Percentiles rank a stretch among this genome's conserved stretches.
phyloP scores from a whole-genome alignment of 2,797 vertebrate genomes.

The Oceanodroma leucorhoa region DNA sequence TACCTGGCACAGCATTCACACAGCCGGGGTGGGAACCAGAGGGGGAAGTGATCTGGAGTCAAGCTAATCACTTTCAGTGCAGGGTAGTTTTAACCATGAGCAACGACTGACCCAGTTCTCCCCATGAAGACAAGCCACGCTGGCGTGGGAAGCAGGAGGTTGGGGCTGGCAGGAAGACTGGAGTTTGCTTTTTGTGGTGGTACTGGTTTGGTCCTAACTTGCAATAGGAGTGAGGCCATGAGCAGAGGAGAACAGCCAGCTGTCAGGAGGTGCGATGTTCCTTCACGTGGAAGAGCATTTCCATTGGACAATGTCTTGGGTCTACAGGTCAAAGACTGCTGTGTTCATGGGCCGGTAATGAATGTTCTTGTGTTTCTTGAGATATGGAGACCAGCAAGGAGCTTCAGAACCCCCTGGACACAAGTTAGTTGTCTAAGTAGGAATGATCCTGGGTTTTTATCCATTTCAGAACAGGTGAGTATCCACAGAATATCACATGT shows the following conservation, averaged over 20 bases:
- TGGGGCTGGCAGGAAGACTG: neutral
- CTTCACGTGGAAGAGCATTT: neutral
- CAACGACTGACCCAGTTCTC: neutral
- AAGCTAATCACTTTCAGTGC: neutral
- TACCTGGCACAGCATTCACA: accelerated
- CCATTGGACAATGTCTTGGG: accelerated
- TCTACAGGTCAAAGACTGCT: neutral
- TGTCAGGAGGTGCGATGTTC: neutral
- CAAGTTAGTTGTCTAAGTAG: neutral
- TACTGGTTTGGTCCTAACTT: neutral
- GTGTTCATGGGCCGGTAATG: accelerated
- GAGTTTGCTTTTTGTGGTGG: neutral
- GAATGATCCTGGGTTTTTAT: neutral
- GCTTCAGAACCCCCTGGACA: neutral
- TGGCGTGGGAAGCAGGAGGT: neutral
- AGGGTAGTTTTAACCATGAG: neutral
- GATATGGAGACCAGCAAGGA: neutral
- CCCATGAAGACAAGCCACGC: neutral
- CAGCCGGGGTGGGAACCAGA: neutral
- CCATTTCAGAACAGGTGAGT: neutral
- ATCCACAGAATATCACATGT: accelerated
- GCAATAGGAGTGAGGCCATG: accelerated
- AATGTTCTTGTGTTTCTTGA: neutral
- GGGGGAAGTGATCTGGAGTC: neutral
- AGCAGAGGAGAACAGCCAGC: neutral